Conservation (phyloP, 2,113 vertebrate genomes). For the Pagrus major region DNA sequence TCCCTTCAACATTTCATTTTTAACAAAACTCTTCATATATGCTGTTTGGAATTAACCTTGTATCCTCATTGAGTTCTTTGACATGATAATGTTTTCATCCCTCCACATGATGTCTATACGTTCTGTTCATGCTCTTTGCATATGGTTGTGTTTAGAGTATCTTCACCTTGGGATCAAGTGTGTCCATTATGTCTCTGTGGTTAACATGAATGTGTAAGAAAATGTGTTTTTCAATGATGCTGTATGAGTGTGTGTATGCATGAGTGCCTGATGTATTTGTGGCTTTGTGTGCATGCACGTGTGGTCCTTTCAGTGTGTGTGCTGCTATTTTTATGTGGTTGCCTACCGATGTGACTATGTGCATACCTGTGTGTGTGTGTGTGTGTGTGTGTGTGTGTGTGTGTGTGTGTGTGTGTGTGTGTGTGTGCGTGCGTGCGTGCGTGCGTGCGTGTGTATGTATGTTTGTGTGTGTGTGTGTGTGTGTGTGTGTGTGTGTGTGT, state of each 20-base stretch:
- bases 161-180: constrained; percentile 51
- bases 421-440: too few relatives aligned
- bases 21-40: background rate
- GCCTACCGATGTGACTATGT: constrained; percentile 51
- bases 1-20: background rate
- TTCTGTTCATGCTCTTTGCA: constrained; percentile 18
- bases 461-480: constrained; percentile 43
- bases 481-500: constrained; percentile 47
- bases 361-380: constrained; percentile 40
- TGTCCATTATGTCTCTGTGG: constrained; percentile 6
- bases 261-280: background rate
- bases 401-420: constrained; percentile 36
- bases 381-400: constrained; percentile 50
- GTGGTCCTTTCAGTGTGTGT: background rate
- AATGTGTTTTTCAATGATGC: background rate
- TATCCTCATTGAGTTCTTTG: background rate
- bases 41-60: background rate
- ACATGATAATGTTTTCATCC: background rate
- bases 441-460: constrained; percentile 74
- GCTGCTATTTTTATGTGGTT: background rate
- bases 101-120: background rate
- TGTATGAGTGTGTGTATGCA: background rate
- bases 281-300: background rate
- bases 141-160: constrained; percentile 13
- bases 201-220: background rate